phyloP scores from a whole-genome alignment of 1,140 invertebrate species.

The Cryptotermes secundus region DNA sequence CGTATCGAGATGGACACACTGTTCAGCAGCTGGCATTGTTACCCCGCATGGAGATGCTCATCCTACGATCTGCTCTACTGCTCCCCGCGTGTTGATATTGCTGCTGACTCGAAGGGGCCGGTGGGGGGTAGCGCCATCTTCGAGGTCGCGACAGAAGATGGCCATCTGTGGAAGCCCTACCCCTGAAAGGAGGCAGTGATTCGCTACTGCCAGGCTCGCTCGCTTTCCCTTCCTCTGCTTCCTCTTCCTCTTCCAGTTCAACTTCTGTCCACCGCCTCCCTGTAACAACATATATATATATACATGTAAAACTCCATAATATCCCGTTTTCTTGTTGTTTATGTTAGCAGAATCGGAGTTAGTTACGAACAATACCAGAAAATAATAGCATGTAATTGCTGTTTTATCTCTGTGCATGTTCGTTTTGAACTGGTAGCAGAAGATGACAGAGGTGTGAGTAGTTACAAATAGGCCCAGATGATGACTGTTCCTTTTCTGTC shows the following conservation, averaged over 20 bases:
- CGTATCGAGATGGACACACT: too few species aligned
- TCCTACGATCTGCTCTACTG: constrained; percentile 42
- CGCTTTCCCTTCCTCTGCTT: constrained; percentile 37
- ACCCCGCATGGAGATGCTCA: constrained; percentile 49
- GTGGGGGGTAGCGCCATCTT: constrained; percentile 36
- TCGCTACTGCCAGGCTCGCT: constrained; percentile 30
- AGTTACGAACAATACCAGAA: too few species aligned
- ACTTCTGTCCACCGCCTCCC: constrained; percentile 47
- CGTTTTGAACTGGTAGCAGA: too few species aligned
- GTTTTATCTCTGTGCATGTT: too few species aligned
- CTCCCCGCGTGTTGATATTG: constrained; percentile 22
- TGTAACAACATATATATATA: background rate
- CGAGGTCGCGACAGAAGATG: constrained; percentile 42
- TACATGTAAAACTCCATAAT: too few species aligned
- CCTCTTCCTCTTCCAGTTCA: constrained; percentile 47
- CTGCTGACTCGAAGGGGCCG: constrained; percentile 31
- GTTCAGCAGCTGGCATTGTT: constrained; percentile 39
- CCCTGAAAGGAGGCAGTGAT: constrained; percentile 53
- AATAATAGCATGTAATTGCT: too few species aligned
- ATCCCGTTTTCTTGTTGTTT: too few species aligned
- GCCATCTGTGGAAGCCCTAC: constrained; percentile 63
- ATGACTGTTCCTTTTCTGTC: too few species aligned
- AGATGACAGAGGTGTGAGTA: too few species aligned
- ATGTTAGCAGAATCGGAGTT: too few species aligned
- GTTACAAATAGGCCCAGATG: too few species aligned